These are phyloP conservation scores for Brachionus asplanchnoidis DNA, from an alignment of 1,140 invertebrate species.

Conservation along the genomic window DNA sequence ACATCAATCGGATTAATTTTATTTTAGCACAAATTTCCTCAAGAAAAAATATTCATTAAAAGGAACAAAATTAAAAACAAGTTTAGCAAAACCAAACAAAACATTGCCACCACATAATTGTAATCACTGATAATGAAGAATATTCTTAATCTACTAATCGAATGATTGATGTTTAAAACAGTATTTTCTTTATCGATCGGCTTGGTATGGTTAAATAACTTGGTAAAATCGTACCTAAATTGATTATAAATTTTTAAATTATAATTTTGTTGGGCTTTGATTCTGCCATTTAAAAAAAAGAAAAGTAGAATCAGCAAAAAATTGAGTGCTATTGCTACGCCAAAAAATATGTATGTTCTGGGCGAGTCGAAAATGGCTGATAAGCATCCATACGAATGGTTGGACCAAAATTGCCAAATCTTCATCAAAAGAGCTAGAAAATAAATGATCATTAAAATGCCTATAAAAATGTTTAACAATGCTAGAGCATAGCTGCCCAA, in stretches of 20 bases:
- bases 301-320: not conserved
- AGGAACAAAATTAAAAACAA: not conserved
- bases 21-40: not conserved
- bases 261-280: not conserved
- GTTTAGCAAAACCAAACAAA: not conserved
- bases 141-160: not conserved
- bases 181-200: not conserved
- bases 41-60: constrained; percentile 6
- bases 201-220: not conserved
- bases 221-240: constrained; percentile 9
- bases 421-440: not conserved
- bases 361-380: not conserved
- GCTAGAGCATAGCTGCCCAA: not conserved
- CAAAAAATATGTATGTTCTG: not conserved
- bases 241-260: constrained; percentile 3
- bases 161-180: constrained; percentile 1
- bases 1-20: not conserved
- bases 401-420: not conserved
- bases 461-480: not conserved
- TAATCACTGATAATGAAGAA: not conserved
- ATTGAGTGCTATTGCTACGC: not conserved
- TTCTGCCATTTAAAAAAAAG: not conserved
- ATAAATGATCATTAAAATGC: not conserved
- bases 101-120: not conserved
- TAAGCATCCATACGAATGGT: not conserved